Percentiles rank a stretch among this genome's conserved stretches.
These are phyloP conservation scores for Drosophila trapezifrons DNA, from an alignment of 1,140 invertebrate genomes.

Conservation along the genomic window DNA sequence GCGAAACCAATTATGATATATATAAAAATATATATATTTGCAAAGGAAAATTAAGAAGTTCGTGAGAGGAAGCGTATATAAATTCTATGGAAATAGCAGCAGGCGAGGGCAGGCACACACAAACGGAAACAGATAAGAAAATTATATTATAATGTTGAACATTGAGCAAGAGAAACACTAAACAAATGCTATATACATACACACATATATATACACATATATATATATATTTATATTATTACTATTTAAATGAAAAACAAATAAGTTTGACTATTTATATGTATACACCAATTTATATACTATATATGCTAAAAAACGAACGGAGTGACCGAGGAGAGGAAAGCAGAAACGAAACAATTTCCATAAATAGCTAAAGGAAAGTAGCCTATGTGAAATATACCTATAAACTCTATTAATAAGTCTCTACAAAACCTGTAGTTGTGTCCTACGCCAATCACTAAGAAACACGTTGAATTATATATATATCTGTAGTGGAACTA, in stretches of 20 bases:
- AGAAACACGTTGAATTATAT: slow-evolving; percentile 45
- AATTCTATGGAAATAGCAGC: slow-evolving; percentile 50
- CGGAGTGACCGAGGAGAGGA: slow-evolving; percentile 11
- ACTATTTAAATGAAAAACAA: slow-evolving; percentile 62
- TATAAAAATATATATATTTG: slow-evolving; percentile 61
- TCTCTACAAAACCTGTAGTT: slow-evolving; percentile 72
- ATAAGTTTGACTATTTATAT: slow-evolving; percentile 79
- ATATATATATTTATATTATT: slow-evolving; percentile 73
- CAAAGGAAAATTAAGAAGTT: slow-evolving; percentile 43
- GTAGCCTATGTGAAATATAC: slow-evolving; percentile 68
- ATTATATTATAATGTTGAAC: slow-evolving; percentile 75
- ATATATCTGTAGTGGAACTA: slow-evolving; percentile 31
- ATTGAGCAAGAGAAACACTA: slow-evolving; percentile 40
- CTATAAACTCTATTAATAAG: slow-evolving; percentile 58
- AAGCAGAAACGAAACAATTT: slow-evolving; percentile 58
- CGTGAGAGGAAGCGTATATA: slow-evolving; percentile 30
- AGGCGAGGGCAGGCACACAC: slow-evolving; percentile 10
- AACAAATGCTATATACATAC: slow-evolving; percentile 67
- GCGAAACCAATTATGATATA: slow-evolving; percentile 24
- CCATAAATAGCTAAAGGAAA: slow-evolving; percentile 60
- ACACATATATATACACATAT: slow-evolving; percentile 53
- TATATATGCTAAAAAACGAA: slow-evolving; percentile 46
- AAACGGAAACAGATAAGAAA: slow-evolving; percentile 44
- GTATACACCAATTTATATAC: slow-evolving; percentile 75
- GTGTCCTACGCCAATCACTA: slow-evolving; percentile 78